A percentile compares a stretch with the other conserved stretches of the same genome.
Evolutionary conservation across 2,888 invertebrate genomes (phyloP).

Genomic region (Dione vanillae): DNA sequence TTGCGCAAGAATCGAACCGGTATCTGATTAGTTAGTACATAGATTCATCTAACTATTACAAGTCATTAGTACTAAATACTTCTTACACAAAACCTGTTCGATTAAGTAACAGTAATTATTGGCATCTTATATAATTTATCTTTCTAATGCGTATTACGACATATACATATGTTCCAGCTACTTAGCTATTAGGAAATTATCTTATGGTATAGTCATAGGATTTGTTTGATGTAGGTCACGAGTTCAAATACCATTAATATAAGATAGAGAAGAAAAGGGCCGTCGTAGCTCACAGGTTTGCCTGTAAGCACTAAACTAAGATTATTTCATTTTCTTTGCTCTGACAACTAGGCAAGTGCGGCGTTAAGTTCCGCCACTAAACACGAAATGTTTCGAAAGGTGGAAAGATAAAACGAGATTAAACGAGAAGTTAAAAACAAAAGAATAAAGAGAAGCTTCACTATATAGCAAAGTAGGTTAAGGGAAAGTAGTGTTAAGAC

Average conservation of each 20-base stretch:
- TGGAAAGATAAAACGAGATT: too few relatives aligned
- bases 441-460: too few relatives aligned
- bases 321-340: too few relatives aligned
- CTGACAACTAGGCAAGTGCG: too few relatives aligned
- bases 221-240: neutral
- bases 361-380: too few relatives aligned
- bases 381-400: too few relatives aligned
- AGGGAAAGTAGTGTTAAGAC: neutral
- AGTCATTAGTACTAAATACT: neutral
- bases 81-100: neutral
- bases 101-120: slow-evolving; percentile 9
- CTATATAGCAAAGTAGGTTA: neutral
- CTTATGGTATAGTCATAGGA: neutral
- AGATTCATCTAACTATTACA: too few relatives aligned
- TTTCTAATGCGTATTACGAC: slow-evolving; percentile 15
- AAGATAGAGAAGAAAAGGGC: too few relatives aligned
- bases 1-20: neutral
- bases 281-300: too few relatives aligned
- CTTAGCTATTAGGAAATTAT: neutral
- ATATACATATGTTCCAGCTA: neutral
- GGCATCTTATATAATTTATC: slow-evolving; percentile 12
- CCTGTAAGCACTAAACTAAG: too few relatives aligned
- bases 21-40: too few relatives aligned
- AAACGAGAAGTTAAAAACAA: too few relatives aligned
- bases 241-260: neutral